Base-by-base conservation (phyloP, 2,797 vertebrate genomes). In the Fundulus diaphanus region DNA sequence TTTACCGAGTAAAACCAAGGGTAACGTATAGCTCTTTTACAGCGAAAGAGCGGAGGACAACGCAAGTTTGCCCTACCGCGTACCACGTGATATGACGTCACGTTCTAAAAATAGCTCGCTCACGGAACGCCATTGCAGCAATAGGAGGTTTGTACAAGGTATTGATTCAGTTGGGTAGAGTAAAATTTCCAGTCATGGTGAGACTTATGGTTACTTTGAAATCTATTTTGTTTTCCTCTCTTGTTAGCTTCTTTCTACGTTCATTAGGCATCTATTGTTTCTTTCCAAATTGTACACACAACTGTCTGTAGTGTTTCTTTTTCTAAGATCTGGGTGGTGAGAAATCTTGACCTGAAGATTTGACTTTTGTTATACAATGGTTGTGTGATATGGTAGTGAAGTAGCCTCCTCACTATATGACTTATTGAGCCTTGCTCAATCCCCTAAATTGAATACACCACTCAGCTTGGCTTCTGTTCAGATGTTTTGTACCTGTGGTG, bases 401-500 rank as follows among this genome's bases (percentile, higher is more conserved):
- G 59, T 37, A 9, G 59, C 7, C 33, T 9, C 40, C 40, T 8
- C 40, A 5, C 40, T 37, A 22, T 37, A 22, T 2, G 33, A 63
- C 20, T 35, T 63, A 9, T 63, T 63, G 18, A 63, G 33, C 20
- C 33, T 22, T 22, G 1, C 33, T 63, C 59, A 63, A 63, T 63
- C 33, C 59, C 5, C 20, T 35, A 20, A 33, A 37, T 63, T 63
- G 59, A 35, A 22, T 37, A 37, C 20, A 37, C 33, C 33, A 63
- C 22, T 37, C 59, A 24, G 9, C 33, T 63, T 63, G 59, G 31
- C 3, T 24, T 63, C 33, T 24, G 59, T 63, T 24, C 8, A 63
- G 59, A 63, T 37, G 59, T 59, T 33, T 59, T 59, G 56, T 63
- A 37, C 33, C 59, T 24, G 59, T 63, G 33, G 59, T 35, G 35